These are phyloP conservation scores for Nestor notabilis DNA, from an alignment of 2,113 vertebrate species.

Conservation along the genomic window DNA sequence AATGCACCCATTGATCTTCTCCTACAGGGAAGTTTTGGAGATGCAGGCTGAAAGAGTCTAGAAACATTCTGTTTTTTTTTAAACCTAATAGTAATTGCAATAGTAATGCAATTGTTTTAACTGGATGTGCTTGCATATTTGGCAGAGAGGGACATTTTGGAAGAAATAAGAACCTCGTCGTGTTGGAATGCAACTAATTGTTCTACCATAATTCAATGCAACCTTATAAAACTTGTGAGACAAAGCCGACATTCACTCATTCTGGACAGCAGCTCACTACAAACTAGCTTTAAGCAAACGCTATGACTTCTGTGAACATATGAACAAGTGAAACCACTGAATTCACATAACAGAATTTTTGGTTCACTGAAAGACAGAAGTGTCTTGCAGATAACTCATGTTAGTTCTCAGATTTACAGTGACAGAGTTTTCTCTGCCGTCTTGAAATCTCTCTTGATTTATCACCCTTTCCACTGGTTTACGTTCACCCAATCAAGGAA, in stretches of 20 bases:
- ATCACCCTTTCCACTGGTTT: conserved; percentile 59
- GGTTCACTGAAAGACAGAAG: conserved; percentile 4
- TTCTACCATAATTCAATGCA: conserved; percentile 24
- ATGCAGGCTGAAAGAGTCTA: not conserved
- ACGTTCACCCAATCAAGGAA: conserved; percentile 60
- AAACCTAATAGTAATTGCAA: not conserved
- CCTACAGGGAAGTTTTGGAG: not conserved
- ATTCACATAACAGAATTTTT: not conserved
- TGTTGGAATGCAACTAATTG: conserved; percentile 58
- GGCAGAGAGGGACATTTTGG: not conserved
- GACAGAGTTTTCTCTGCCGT: conserved; percentile 13
- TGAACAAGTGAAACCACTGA: not conserved
- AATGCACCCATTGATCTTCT: not conserved
- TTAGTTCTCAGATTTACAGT: not conserved
- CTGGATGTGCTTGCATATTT: not conserved
- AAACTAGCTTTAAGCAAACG: not conserved
- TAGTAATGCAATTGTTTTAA: not conserved
- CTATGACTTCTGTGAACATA: not conserved
- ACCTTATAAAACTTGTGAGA: conserved; percentile 30
- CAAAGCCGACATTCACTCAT: conserved; percentile 11
- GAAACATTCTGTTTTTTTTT: not conserved
- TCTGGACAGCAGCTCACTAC: not conserved
- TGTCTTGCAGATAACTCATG: not conserved
- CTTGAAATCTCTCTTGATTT: conserved; percentile 55
- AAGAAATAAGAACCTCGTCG: not conserved